These are phyloP conservation scores for Hipparchia semele DNA, from an alignment of 2,888 invertebrate species.

Conservation along the genomic window DNA sequence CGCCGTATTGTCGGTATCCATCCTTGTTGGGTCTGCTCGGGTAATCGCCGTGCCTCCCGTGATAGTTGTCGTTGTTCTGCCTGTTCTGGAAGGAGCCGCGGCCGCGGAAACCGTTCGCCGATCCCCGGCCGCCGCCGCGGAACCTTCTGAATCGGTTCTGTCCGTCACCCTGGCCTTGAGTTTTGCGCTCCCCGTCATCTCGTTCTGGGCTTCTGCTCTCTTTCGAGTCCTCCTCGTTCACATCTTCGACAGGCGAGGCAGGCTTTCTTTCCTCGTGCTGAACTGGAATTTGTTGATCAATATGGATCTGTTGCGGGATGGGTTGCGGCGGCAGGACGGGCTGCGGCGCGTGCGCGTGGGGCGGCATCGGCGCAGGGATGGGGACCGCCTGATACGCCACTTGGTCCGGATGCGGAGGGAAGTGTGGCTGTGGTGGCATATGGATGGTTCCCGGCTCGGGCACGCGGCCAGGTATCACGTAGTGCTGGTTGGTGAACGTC, in stretches of 20 bases:
- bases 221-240: slow-evolving; percentile 61
- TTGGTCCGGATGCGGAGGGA: slow-evolving; percentile 80
- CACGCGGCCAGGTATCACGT: slow-evolving; percentile 78
- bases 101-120: slow-evolving; percentile 73
- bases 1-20: slow-evolving; percentile 60
- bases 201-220: slow-evolving; percentile 66
- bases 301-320: slow-evolving; percentile 44
- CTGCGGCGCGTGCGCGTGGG: slow-evolving; percentile 52
- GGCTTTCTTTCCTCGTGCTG: slow-evolving; percentile 48
- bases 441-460: slow-evolving; percentile 82
- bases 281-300: slow-evolving; percentile 40
- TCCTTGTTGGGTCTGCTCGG: slow-evolving; percentile 63
- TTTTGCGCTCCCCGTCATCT: slow-evolving; percentile 64
- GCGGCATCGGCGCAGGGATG: slow-evolving; percentile 51
- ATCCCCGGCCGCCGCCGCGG: slow-evolving; percentile 64
- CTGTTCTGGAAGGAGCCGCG: slow-evolving; percentile 66
- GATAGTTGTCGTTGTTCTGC: slow-evolving; percentile 63
- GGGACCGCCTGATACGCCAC: slow-evolving; percentile 75
- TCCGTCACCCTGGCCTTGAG: slow-evolving; percentile 73
- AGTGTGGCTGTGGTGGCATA: slow-evolving; percentile 80
- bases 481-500: slow-evolving; percentile 94
- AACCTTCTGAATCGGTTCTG: slow-evolving; percentile 67
- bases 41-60: slow-evolving; percentile 61
- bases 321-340: slow-evolving; percentile 45
- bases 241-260: slow-evolving; percentile 55